Evolutionary conservation across 2,888 invertebrate species (phyloP), one percentile per base, ranked within the genome.

Genomic region (Folsomia manolachei): DNA sequence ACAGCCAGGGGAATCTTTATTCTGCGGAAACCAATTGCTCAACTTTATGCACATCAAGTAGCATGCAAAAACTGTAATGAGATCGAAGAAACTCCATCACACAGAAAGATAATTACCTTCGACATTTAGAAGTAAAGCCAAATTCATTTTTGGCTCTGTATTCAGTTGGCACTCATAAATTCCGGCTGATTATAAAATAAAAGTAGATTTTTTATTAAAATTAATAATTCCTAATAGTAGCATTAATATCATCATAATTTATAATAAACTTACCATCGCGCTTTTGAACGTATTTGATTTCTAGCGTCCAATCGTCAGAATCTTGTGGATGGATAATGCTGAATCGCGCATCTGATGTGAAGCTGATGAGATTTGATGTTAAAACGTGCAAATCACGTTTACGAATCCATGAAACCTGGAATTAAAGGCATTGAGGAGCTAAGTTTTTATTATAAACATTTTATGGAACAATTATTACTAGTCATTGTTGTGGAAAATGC

Each of bases 61-160:
- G n/a, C n/a, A n/a, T n/a, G n/a, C n/a, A n/a, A n/a, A n/a, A n/a
- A n/a, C n/a, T n/a, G n/a, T n/a, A n/a, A n/a, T n/a, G n/a, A n/a
- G n/a, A n/a, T n/a, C n/a, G n/a, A n/a, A n/a, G n/a, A n/a, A n/a
- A n/a, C n/a, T n/a, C n/a, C n/a, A n/a, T n/a, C n/a, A n/a, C n/a
- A n/a, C n/a, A n/a, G n/a, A n/a, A n/a, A n/a, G n/a, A 39, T 39
- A 39, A 84, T 86, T 86, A 93, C 93, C 93, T 89, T 92, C 91
- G 69, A 94, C 91, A 82, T 88, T 89, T 72, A 94, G 87, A 82
- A 88, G 85, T 82, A 93, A 39, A 39, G 62, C 93, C 87, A 93
- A 88, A 85, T 92, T 93, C 84, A 93, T 91, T 93, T 94, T 72
- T 23, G 93, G 93, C 83, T 94, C 93, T 0, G 93, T 94, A 85